Evolutionary conservation across 2,113 vertebrate species (phyloP).

Genomic region (Amblyornis subalaris): DNA sequence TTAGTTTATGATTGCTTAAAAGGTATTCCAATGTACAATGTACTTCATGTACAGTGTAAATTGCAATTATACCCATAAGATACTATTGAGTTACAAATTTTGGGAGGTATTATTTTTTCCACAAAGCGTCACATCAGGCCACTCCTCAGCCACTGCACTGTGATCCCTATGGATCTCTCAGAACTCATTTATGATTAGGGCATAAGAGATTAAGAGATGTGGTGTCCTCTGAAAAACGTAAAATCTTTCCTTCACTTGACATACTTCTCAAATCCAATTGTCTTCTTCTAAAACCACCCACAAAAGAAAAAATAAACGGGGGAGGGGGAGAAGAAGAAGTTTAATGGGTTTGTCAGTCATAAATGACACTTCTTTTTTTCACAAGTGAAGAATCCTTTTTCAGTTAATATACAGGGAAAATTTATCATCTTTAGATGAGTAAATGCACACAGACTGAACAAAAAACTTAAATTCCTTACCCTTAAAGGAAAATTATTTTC

Average conservation of each 20-base stretch:
- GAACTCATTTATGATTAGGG: background rate
- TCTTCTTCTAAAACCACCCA: background rate
- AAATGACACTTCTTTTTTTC: background rate
- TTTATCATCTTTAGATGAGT: background rate
- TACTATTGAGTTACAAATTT: background rate
- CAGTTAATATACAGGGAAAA: background rate
- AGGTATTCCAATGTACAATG: background rate
- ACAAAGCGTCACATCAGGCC: background rate
- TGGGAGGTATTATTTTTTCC: background rate
- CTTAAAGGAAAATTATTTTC: background rate
- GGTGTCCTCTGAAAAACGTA: background rate
- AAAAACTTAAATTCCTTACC: background rate
- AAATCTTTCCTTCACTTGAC: background rate
- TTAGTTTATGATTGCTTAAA: background rate
- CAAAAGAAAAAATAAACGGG: rapidly evolving
- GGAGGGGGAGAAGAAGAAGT: background rate
- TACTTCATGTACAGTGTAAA: background rate
- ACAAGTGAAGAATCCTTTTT: background rate
- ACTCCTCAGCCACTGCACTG: background rate
- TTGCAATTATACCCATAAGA: background rate
- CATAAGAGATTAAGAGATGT: background rate
- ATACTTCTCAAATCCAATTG: background rate
- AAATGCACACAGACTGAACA: background rate
- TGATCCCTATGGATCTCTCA: background rate
- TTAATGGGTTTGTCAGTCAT: background rate